Conservation (phyloP, 2,797 vertebrate genomes). For the Aulostomus chinensis region DNA sequence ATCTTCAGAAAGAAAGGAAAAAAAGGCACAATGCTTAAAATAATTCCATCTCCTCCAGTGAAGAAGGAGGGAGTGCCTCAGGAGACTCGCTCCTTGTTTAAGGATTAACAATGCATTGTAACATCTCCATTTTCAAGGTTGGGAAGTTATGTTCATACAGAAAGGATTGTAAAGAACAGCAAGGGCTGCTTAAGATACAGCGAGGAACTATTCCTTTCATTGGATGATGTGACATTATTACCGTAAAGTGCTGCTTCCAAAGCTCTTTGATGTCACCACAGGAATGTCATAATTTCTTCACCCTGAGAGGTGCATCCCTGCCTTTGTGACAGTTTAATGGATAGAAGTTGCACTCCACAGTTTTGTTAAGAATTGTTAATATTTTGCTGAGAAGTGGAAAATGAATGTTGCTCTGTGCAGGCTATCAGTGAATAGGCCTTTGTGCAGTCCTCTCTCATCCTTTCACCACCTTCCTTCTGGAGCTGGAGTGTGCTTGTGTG, state of each 20-base stretch:
- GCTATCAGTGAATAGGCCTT: slow-evolving; percentile 55
- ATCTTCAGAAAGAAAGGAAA: no score
- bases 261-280: slow-evolving; percentile 43
- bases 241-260: slow-evolving; percentile 47
- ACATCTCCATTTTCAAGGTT: slow-evolving; percentile 43
- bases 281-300: slow-evolving; percentile 59
- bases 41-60: background rate
- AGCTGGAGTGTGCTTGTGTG: slow-evolving; percentile 34
- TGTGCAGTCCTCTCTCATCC: slow-evolving; percentile 42
- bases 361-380: slow-evolving; percentile 56
- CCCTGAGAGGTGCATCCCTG: slow-evolving; percentile 37
- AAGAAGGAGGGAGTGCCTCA: background rate
- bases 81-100: slow-evolving; percentile 11
- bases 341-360: slow-evolving; percentile 47
- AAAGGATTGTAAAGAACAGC: slow-evolving; percentile 24
- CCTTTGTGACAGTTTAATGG: slow-evolving; percentile 52
- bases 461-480: slow-evolving; percentile 26
- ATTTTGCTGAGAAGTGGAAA: slow-evolving; percentile 57
- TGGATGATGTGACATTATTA: slow-evolving; percentile 49
- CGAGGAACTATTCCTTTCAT: slow-evolving; percentile 36
- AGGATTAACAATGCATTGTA: slow-evolving; percentile 3
- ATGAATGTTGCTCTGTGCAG: slow-evolving; percentile 49
- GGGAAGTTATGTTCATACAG: slow-evolving; percentile 16
- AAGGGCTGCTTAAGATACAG: slow-evolving; percentile 16
- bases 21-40: slow-evolving; percentile 2